phyloP scores from a whole-genome alignment of 2,797 vertebrate species.

The Sebastes trivittatus region DNA sequence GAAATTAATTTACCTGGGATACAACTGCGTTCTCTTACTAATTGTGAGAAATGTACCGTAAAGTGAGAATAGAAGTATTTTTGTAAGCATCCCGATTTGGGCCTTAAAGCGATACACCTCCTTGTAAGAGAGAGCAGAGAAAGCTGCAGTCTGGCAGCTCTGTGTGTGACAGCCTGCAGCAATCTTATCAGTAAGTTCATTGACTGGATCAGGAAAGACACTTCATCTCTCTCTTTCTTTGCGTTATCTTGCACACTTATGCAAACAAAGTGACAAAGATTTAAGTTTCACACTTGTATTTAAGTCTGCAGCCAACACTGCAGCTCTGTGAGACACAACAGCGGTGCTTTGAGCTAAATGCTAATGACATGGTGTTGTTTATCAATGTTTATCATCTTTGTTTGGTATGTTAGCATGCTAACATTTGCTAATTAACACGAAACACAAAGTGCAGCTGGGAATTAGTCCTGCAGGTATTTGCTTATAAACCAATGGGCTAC shows the following conservation, averaged over 20 bases:
- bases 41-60: background rate
- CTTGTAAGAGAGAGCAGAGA: no score
- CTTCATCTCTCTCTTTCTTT: background rate
- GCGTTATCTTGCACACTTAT: background rate
- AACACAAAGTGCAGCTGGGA: no score
- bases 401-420: background rate
- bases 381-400: background rate
- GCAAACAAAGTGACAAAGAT: background rate
- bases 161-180: background rate
- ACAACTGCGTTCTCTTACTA: background rate
- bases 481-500: no score
- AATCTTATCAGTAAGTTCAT: background rate
- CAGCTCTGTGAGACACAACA: background rate
- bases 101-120: no score
- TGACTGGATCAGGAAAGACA: background rate
- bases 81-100: no score
- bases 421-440: no score
- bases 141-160: no score
- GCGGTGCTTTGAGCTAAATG: background rate
- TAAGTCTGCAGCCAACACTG: background rate
- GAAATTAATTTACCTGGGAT: background rate
- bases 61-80: background rate
- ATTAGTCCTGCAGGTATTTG: background rate
- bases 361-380: background rate
- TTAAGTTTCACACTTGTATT: background rate